A percentile compares a stretch with the other conserved stretches of the same genome.
Evolutionary conservation across 2,888 invertebrate genomes (phyloP).

Genomic region (Hanleya hanleyi): DNA sequence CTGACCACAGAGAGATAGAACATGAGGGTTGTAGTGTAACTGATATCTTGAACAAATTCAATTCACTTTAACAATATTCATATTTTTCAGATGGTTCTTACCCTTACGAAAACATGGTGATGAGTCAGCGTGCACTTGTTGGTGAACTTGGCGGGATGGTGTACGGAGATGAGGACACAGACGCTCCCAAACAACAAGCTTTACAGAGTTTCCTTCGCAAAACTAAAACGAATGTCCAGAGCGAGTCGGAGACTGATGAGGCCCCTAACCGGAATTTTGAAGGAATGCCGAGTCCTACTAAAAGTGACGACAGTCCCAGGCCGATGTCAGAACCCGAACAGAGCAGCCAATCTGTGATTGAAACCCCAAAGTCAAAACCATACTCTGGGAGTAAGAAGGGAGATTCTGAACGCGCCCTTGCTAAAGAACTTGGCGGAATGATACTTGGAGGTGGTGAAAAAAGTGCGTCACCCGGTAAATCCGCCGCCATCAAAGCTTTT

Average conservation of each 20-base stretch:
- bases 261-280: neutral
- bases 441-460: neutral
- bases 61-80: neutral
- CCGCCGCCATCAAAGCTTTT: conserved; percentile 6
- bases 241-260: neutral
- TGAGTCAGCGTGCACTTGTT: neutral
- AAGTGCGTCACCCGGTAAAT: neutral
- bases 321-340: neutral
- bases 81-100: neutral
- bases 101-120: conserved; percentile 3
- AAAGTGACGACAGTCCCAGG: neutral
- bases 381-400: neutral
- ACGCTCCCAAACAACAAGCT: neutral
- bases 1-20: too few species aligned
- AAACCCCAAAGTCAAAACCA: conserved; percentile 2
- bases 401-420: neutral
- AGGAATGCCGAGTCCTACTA: neutral
- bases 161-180: neutral
- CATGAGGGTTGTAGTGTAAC: too few species aligned
- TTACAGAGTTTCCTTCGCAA: neutral
- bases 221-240: neutral
- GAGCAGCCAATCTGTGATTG: neutral
- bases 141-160: neutral
- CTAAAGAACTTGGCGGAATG: conserved; percentile 6
- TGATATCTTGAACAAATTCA: too few species aligned